Base-by-base conservation (phyloP, 2,888 invertebrate genomes). In the Mythimna albipuncta region DNA sequence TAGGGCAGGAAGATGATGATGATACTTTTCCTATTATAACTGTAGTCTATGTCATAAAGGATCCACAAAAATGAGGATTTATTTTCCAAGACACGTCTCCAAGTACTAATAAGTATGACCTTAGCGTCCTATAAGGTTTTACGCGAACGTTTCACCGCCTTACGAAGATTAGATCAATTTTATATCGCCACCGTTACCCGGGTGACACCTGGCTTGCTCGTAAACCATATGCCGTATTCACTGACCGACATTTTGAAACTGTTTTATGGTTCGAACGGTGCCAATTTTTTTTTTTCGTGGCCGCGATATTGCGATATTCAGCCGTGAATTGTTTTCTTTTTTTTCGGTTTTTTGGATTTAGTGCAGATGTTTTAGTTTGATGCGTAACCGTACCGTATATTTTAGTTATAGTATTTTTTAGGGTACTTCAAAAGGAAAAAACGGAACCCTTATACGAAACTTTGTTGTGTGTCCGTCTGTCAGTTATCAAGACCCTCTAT, bases 221-320 rank as follows among this genome's bases (percentile, higher is more conserved):
- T 86, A 86, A 86, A 90, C 82, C 72, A 79, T 72, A 81, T 80
- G 81, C 78, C 88, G 88, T 85, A 85, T 87, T 84, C 83, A 89
- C 87, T 91, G 91, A 89, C 91, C 91, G 90, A 88, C 89, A 87
- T 88, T 90, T 87, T 85, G 81, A 85, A 86, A 81, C 83, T 74
- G 78, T 84, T 89, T 88, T 88, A 88, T 87, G 84, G 76, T 73
- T 74, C 74, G 44, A 72, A 63, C 69, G 47, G 59, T 38, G 61
- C 54, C 58, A 57, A n/a, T 81, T 84, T 89, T 87, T 70, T 32
- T 85, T 85, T 82, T 83, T 47, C 62, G 64, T 55, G 57, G 66
- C 57, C 58, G 54, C 82, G 75, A 77, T 82, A 79, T 83, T 82
- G 72, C 65, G 73, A 67, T 75, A 50, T 78, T 78, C 66, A 50